phyloP scores from a whole-genome alignment of 2,888 invertebrate genomes.

The Pollenia labialis region DNA sequence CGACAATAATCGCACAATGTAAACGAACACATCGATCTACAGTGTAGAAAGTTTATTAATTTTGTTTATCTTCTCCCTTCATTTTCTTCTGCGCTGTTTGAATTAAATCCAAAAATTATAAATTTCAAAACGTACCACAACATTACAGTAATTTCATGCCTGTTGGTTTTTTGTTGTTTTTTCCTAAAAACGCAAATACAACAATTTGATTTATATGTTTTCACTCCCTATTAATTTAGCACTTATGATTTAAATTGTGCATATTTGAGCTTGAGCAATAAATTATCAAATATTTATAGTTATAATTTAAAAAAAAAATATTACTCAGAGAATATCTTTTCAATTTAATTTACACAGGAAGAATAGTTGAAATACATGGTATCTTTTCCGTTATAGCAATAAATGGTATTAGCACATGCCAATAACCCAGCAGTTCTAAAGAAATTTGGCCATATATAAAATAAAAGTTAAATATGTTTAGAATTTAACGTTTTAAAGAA shows the following conservation, averaged over 20 bases:
- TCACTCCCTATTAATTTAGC: conserved; percentile 23
- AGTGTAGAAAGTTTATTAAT: too few species aligned
- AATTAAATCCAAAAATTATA: too few species aligned
- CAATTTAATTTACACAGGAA: conserved; percentile 17
- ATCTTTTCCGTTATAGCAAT: conserved; percentile 5
- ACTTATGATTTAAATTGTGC: background rate
- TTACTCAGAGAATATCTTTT: background rate
- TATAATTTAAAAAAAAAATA: background rate
- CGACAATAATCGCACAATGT: too few species aligned
- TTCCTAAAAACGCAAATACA: background rate
- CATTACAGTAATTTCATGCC: too few species aligned
- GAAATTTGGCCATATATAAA: too few species aligned
- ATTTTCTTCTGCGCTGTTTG: too few species aligned
- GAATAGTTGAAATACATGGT: conserved; percentile 9
- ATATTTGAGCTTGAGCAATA: conserved; percentile 2
- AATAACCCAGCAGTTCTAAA: conserved; percentile 8
- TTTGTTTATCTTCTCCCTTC: too few species aligned
- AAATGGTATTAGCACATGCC: background rate
- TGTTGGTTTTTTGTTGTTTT: too few species aligned
- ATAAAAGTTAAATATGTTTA: too few species aligned
- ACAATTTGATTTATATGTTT: background rate
- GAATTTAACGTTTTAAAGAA: too few species aligned
- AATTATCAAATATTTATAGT: conserved; percentile 33
- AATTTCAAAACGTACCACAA: too few species aligned
- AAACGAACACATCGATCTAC: too few species aligned